A percentile compares a stretch with the other conserved stretches of the same genome.
Evolutionary conservation across 2,797 vertebrate genomes (phyloP).

Genomic region (Pangasius macronema): DNA sequence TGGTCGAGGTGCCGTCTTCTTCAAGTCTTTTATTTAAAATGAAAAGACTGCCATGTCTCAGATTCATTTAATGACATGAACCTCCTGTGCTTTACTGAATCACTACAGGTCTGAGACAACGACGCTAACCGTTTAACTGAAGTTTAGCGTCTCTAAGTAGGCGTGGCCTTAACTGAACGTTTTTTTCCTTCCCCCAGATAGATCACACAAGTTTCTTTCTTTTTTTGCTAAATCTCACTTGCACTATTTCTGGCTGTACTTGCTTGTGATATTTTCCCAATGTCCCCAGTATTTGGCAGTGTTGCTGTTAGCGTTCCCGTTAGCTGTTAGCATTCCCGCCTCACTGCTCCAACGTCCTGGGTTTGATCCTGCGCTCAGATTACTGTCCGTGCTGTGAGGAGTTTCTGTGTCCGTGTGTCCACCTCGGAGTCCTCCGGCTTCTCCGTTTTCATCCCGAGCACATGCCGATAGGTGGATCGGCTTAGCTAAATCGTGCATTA

Average conservation of each 20-base stretch:
- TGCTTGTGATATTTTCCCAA: neutral
- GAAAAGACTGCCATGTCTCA: neutral
- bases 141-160: neutral
- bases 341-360: too few relatives aligned
- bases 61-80: neutral
- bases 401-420: neutral
- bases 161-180: neutral
- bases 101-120: neutral
- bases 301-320: neutral
- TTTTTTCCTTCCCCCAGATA: too few relatives aligned
- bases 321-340: neutral
- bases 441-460: neutral
- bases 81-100: neutral
- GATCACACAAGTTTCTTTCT: neutral
- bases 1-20: neutral
- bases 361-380: too few relatives aligned
- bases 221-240: neutral
- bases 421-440: neutral
- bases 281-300: neutral
- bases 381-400: neutral
- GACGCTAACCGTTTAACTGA: too few relatives aligned
- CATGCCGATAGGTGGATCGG: neutral
- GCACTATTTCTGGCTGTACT: neutral
- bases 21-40: neutral
- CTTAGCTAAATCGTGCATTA: neutral